These are phyloP conservation scores for Nebria brevicollis DNA, from an alignment of 2,888 invertebrate genomes.

Conservation along the genomic window DNA sequence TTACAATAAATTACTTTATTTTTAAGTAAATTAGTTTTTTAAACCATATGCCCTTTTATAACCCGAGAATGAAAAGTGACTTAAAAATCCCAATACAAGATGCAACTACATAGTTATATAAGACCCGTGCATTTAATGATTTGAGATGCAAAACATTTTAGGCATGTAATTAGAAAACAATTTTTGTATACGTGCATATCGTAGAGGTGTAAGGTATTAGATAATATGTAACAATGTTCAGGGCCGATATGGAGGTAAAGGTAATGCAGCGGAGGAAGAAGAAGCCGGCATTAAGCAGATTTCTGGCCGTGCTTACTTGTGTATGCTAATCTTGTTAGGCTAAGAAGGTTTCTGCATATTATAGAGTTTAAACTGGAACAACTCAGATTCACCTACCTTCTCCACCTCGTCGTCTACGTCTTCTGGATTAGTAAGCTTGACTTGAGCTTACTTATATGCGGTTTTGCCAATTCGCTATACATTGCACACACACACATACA, in stretches of 20 bases:
- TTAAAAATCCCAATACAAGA: too few relatives aligned
- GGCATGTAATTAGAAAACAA: too few relatives aligned
- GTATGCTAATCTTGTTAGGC: conserved; percentile 77
- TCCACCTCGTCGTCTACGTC: conserved; percentile 62
- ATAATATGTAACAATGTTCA: neutral
- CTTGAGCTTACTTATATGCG: conserved; percentile 64
- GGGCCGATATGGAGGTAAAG: conserved; percentile 4
- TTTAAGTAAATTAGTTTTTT: too few relatives aligned
- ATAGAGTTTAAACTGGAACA: conserved; percentile 69
- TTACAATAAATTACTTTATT: too few relatives aligned
- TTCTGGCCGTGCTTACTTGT: conserved; percentile 71
- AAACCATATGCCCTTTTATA: too few relatives aligned
- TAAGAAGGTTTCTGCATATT: conserved; percentile 79
- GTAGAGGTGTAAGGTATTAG: too few relatives aligned
- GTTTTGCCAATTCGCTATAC: conserved; percentile 48
- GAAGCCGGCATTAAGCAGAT: conserved; percentile 54
- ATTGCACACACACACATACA: neutral
- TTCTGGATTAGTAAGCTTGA: conserved; percentile 72
- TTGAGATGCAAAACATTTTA: too few relatives aligned
- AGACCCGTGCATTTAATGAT: too few relatives aligned
- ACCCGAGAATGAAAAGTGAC: too few relatives aligned
- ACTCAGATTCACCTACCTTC: conserved; percentile 57
- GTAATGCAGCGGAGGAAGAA: conserved; percentile 34
- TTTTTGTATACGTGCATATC: too few relatives aligned
- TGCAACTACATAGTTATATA: too few relatives aligned